Evolutionary conservation across 1,140 invertebrate genomes (phyloP), one percentile per base, ranked within the genome.

Genomic region (Andrena cerasifolii): DNA sequence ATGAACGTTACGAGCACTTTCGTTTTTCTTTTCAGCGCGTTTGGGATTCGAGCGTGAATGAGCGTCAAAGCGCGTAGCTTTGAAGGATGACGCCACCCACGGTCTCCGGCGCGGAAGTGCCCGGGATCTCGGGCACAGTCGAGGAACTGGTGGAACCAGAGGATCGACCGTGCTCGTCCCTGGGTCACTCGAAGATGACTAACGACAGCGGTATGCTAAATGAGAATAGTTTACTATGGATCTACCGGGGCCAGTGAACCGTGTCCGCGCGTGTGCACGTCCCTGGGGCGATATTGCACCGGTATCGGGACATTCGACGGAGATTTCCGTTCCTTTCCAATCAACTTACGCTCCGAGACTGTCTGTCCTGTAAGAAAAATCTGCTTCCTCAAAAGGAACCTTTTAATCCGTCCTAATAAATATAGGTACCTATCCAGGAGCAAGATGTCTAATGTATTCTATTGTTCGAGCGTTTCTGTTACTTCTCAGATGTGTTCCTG

Each of bases 161-260:
- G 3, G 36, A 5, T 40, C 3, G 4, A 10, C 36, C 36, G 36
- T 10, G 36, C n/a, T n/a, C n/a, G n/a, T n/a, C n/a, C n/a, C n/a
- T n/a, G n/a, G n/a, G n/a, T n/a, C n/a, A n/a, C n/a, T n/a, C n/a
- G 10, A 40, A 40, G 36, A 40, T 78, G 79, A 80, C 74, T 80
- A 80, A 80, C 62, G 58, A 56, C 18, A 43, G n/a, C 47, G 78
- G 56, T 63, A 70, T 77, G 73, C 36, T 58, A 70, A 70, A 71
- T 51, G 74, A 59, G 74, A 45, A 70, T 65, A 63, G 70, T 80
- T 80, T 26, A 65, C 58, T 59, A 12, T 65, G 54, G 49, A 58
- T 71, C 43, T 63, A 80, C 61, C 12, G 28, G 49, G 63, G 77
- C 71, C 79, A 68, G 28, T 71, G 80, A 79, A 82, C 75, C 36